Percentiles rank a stretch among this genome's conserved stretches.
Evolutionary conservation across 2,113 vertebrate species (phyloP).

Genomic region (Oophaga pumilio): DNA sequence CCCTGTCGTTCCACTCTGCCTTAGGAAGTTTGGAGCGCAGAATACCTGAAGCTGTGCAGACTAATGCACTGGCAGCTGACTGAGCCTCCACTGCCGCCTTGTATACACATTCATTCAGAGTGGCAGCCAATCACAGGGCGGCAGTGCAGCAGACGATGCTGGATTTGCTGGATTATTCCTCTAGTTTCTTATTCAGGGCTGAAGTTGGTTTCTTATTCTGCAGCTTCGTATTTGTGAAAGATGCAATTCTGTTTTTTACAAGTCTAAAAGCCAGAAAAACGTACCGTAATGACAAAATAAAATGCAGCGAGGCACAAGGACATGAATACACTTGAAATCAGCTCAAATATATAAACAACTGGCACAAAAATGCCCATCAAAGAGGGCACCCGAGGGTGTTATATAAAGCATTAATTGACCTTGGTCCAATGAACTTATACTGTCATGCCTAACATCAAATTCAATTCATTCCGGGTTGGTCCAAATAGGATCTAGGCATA

Average conservation of each 20-base stretch:
- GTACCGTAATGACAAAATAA: background rate
- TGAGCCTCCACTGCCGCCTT: slow-evolving; percentile 45
- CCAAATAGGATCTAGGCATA: too few species aligned
- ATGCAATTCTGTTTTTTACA: background rate
- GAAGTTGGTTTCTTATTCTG: too few species aligned
- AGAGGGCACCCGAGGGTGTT: background rate
- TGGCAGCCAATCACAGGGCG: slow-evolving; percentile 8
- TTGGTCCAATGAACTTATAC: too few species aligned
- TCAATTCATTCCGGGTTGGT: too few species aligned
- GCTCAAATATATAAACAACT: background rate
- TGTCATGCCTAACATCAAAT: too few species aligned
- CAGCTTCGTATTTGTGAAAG: background rate
- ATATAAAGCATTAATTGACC: too few species aligned
- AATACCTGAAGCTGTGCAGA: slow-evolving; percentile 40
- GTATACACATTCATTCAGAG: slow-evolving; percentile 56
- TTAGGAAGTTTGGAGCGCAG: slow-evolving; percentile 35
- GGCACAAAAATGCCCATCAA: background rate
- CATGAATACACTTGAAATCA: background rate
- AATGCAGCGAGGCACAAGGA: background rate
- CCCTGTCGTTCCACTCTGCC: background rate
- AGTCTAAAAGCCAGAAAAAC: too few species aligned
- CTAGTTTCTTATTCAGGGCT: too few species aligned
- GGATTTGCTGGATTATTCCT: background rate
- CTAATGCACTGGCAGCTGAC: slow-evolving; percentile 20
- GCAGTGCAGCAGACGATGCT: background rate